Evolutionary conservation across 2,888 invertebrate species (phyloP).

Genomic region (Apamea epomidion): DNA sequence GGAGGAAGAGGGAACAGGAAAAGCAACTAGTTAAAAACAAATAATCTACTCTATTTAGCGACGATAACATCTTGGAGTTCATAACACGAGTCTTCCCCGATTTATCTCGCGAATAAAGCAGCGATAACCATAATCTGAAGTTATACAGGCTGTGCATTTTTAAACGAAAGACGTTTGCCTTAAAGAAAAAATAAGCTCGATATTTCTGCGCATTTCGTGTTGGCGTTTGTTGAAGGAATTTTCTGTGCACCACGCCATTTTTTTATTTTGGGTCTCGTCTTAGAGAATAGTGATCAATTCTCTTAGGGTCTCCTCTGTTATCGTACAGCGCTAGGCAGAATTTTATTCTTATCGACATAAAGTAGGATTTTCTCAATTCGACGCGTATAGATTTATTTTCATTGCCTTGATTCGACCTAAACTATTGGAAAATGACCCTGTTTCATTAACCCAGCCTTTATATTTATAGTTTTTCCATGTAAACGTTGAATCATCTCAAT

Average conservation of each 20-base stretch:
- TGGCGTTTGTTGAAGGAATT: background rate
- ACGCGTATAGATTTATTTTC: background rate
- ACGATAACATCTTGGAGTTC: slow-evolving; percentile 33
- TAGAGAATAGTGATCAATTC: background rate
- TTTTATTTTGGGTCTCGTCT: no score
- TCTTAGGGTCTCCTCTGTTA: background rate
- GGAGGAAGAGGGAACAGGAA: slow-evolving; percentile 12
- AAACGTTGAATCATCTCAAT: slow-evolving; percentile 36
- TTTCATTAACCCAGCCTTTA: background rate
- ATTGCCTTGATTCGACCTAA: background rate
- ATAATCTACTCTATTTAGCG: slow-evolving; percentile 41
- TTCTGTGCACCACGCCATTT: background rate
- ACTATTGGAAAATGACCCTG: background rate
- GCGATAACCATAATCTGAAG: slow-evolving; percentile 26
- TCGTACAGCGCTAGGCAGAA: background rate
- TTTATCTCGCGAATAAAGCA: slow-evolving; percentile 24
- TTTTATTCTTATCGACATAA: background rate
- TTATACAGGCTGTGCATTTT: background rate
- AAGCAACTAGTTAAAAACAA: slow-evolving; percentile 36
- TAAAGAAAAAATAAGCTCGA: background rate
- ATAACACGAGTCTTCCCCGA: slow-evolving; percentile 18
- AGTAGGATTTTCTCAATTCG: background rate
- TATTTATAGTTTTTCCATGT: slow-evolving; percentile 3
- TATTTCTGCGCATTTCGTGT: background rate
- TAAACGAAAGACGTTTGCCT: background rate